A percentile compares a stretch with the other conserved stretches of the same genome.
phyloP scores from a whole-genome alignment of 1,140 invertebrate genomes.

The Apis florea region DNA sequence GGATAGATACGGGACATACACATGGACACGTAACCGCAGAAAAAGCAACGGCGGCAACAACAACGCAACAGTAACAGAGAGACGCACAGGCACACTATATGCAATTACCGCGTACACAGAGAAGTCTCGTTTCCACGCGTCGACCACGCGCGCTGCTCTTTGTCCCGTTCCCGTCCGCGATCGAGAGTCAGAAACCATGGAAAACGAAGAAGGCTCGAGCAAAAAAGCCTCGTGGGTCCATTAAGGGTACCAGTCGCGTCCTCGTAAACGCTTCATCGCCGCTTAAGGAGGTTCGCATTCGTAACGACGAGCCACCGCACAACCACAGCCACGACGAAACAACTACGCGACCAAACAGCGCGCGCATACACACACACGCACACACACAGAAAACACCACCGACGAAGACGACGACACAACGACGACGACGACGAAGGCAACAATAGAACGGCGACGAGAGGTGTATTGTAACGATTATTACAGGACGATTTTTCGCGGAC shows the following conservation, averaged over 20 bases:
- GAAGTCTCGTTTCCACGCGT: slow-evolving; percentile 35
- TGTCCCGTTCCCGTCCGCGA: slow-evolving; percentile 17
- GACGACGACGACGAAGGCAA: neutral
- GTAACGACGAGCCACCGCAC: slow-evolving; percentile 2
- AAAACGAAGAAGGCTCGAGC: slow-evolving; percentile 29
- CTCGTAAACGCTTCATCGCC: slow-evolving; percentile 52
- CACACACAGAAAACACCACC: neutral
- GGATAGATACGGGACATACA: neutral
- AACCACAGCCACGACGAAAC: slow-evolving; percentile 15
- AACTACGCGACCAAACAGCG: neutral
- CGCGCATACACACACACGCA: neutral
- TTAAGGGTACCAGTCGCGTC: slow-evolving; percentile 32
- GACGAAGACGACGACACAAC: neutral
- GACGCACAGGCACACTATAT: neutral
- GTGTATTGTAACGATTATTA: neutral
- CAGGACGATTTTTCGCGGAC: slow-evolving; percentile 13
- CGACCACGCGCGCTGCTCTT: slow-evolving; percentile 16
- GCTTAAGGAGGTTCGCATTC: slow-evolving; percentile 29
- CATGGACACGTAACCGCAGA: neutral
- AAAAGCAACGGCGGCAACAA: slow-evolving; percentile 1
- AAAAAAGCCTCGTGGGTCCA: slow-evolving; percentile 24
- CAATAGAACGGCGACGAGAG: neutral
- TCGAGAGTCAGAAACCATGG: slow-evolving; percentile 37
- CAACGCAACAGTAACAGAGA: neutral
- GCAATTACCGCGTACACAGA: slow-evolving; percentile 46